Conservation (phyloP, 2,888 invertebrate species). For the Malacosoma neustria region DNA sequence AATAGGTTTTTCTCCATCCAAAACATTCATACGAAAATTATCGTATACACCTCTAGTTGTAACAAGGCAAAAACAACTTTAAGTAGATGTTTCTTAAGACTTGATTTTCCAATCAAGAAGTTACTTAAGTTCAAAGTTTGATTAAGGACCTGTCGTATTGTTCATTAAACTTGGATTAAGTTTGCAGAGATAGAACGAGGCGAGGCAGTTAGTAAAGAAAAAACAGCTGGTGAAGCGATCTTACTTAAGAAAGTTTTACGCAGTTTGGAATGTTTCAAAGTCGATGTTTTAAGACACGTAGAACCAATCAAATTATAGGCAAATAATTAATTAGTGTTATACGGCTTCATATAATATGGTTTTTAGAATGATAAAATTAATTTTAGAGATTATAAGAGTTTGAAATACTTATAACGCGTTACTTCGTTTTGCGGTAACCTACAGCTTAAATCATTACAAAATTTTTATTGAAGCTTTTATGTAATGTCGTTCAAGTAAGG, state of each 20-base stretch:
- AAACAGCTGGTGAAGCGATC: slow-evolving; percentile 46
- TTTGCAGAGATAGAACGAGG: slow-evolving; percentile 73
- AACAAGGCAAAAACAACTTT: slow-evolving; percentile 21
- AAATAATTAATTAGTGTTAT: too few species aligned
- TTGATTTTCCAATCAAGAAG: slow-evolving; percentile 20
- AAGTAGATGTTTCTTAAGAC: slow-evolving; percentile 18
- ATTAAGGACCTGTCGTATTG: slow-evolving; percentile 75
- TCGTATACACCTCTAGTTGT: slow-evolving; percentile 13
- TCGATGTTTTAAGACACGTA: too few species aligned
- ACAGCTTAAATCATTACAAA: too few species aligned
- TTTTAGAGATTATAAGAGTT: too few species aligned
- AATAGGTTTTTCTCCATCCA: slow-evolving; percentile 64
- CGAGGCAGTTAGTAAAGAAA: slow-evolving; percentile 71
- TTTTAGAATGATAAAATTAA: too few species aligned
- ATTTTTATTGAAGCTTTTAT: too few species aligned
- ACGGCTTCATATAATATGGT: too few species aligned
- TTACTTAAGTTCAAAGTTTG: slow-evolving; percentile 69
- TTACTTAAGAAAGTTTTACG: slow-evolving; percentile 39
- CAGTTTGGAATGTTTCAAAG: slow-evolving; percentile 31
- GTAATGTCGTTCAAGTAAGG: too few species aligned
- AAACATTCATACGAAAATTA: slow-evolving; percentile 19
- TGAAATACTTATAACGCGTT: too few species aligned
- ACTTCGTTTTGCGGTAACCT: too few species aligned
- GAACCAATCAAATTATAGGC: too few species aligned
- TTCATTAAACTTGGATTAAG: slow-evolving; percentile 77